phyloP scores from a whole-genome alignment of 2,113 vertebrate genomes.

The Phoenicopterus ruber region DNA sequence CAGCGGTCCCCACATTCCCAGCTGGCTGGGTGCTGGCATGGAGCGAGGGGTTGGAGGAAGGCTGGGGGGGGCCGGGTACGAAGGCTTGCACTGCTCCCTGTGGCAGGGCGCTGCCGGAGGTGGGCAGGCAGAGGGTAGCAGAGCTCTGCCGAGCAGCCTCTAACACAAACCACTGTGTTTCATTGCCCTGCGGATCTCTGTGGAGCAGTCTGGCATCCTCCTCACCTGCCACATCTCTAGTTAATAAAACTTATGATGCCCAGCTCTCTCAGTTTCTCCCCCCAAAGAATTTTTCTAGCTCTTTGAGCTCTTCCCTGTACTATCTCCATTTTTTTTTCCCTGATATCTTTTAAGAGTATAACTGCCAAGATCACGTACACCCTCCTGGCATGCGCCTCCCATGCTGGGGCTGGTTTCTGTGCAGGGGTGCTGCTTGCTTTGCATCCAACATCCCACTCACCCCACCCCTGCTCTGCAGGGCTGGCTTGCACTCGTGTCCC shows the following conservation, averaged over 20 bases:
- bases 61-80: too few relatives aligned
- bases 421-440: background rate
- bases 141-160: background rate
- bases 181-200: fast-evolving
- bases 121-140: background rate
- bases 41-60: background rate
- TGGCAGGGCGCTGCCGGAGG: too few relatives aligned
- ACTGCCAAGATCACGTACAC: background rate
- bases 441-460: fast-evolving
- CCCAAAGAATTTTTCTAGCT: background rate
- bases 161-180: background rate
- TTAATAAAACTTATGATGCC: background rate
- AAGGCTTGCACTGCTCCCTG: fast-evolving
- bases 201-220: background rate
- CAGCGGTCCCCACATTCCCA: too few relatives aligned
- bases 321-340: background rate
- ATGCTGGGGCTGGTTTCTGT: background rate
- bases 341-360: background rate
- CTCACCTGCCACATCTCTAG: background rate
- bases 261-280: background rate
- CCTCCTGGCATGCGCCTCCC: fast-evolving
- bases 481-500: background rate
- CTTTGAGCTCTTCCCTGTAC: background rate
- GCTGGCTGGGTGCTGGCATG: background rate
- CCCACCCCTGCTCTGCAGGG: background rate